Base-by-base conservation (phyloP, 2,888 invertebrate genomes). In the Pycnomerus fuliginosus region DNA sequence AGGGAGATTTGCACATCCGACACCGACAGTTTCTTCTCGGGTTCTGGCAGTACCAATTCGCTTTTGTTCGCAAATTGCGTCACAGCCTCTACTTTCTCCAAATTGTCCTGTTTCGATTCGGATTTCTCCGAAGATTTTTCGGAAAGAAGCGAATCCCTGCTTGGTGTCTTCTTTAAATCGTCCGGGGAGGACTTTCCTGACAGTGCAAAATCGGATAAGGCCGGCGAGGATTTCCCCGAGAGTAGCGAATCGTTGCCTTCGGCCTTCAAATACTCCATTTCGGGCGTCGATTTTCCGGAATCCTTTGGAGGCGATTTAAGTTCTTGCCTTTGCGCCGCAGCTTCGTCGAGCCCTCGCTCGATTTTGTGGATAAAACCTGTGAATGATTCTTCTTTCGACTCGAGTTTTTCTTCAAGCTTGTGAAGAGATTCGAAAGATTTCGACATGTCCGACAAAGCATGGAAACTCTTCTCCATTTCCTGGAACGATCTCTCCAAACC, bases 381-480 rank as follows among this genome's bases (percentile, higher is more conserved):
- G 14, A 32, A 44, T n/a, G 34, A 34, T 29, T 38, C 40, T 28
- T 30, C 39, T n/a, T 30, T 10, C 11, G 17, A n/a, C 4, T 33
- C 32, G 11, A 25, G 20, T 27, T 40, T 39, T 20, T 38, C 13
- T 20, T n/a, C n/a, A n/a, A 22, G 23, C 20, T 15, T 22, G 10
- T 20, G 1, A 3, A 14, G 7, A 11, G 11, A 10, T 2, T 34
- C 41, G 13, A 27, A 32, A 12, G 34, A 52, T 50, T 54, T 60
- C 53, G 8, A 1, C 12, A 16, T 7, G 2, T 27, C 20, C 5
- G 5, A 20, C 20, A 20, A 7, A 7, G 20, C 12, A 3, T 10
- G 11, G 57, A 55, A 2, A 62, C 64, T 47, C 70, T 69, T 54
- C 70, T 72, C 20, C 20, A 20, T 7, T 5, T 20, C 20, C 5